phyloP scores from a whole-genome alignment of 35 echinoderm and acorn worm genomes.

The Apostichopus japonicus region DNA sequence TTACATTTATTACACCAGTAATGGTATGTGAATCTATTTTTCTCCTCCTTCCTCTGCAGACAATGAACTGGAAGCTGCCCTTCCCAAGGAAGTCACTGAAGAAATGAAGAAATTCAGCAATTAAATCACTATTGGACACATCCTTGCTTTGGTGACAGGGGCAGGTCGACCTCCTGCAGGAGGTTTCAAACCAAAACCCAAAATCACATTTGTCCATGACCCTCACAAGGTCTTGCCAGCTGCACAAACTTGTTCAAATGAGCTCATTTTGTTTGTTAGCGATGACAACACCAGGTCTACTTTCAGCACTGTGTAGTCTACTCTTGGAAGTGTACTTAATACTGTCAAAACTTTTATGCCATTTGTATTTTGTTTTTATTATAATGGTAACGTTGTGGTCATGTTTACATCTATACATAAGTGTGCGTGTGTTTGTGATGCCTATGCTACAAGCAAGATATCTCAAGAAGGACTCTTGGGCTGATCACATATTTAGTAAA shows the following conservation, averaged over 20 bases:
- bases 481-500: too few species aligned
- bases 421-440: too few species aligned
- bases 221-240: neutral
- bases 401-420: too few species aligned
- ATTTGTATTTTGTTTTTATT: too few species aligned
- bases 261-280: neutral
- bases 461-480: too few species aligned
- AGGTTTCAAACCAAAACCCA: neutral
- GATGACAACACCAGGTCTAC: neutral
- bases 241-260: neutral
- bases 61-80: neutral
- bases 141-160: neutral
- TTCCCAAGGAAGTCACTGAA: neutral
- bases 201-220: neutral
- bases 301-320: neutral
- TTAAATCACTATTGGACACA: neutral
- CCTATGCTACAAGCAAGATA: too few species aligned
- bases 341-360: too few species aligned
- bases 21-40: too few species aligned
- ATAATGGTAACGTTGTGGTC: too few species aligned
- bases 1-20: neutral
- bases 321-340: too few species aligned
- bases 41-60: neutral
- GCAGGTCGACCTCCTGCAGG: neutral
- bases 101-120: neutral